Percentiles rank a stretch among this genome's conserved stretches.
Evolutionary conservation across 2,888 invertebrate species (phyloP).

Genomic region (Dinocampus coccinellae): DNA sequence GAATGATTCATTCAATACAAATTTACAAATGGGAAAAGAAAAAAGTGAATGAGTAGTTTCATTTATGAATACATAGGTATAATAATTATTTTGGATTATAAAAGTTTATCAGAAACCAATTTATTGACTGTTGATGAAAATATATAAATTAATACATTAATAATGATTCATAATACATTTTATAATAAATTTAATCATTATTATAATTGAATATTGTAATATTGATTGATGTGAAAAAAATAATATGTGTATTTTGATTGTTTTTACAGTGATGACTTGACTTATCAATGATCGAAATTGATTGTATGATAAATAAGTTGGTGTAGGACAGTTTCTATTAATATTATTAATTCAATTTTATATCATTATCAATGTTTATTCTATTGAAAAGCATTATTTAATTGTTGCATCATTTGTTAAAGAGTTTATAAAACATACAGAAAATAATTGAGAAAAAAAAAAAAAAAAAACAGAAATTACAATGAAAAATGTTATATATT

Average conservation of each 20-base stretch:
- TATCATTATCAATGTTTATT: background rate
- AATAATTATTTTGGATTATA: background rate
- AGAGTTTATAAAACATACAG: constrained; percentile 22
- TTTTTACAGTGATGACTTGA: background rate
- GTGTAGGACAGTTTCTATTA: constrained; percentile 20
- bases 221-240: background rate
- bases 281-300: background rate
- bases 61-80: background rate
- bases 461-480: constrained; percentile 26
- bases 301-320: background rate
- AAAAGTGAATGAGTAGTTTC: no score
- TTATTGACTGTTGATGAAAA: background rate
- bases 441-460: constrained; percentile 28
- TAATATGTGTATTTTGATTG: background rate
- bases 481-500: constrained; percentile 30
- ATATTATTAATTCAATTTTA: background rate
- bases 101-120: background rate
- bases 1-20: no score
- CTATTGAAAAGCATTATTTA: constrained; percentile 20
- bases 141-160: background rate
- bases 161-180: background rate
- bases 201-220: background rate
- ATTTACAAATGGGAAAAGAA: background rate
- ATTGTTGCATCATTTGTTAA: constrained; percentile 33
- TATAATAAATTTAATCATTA: background rate